A percentile compares a stretch with the other conserved stretches of the same genome.
These are phyloP conservation scores for Rynchops niger DNA, from an alignment of 2,113 vertebrate genomes.

Conservation along the genomic window DNA sequence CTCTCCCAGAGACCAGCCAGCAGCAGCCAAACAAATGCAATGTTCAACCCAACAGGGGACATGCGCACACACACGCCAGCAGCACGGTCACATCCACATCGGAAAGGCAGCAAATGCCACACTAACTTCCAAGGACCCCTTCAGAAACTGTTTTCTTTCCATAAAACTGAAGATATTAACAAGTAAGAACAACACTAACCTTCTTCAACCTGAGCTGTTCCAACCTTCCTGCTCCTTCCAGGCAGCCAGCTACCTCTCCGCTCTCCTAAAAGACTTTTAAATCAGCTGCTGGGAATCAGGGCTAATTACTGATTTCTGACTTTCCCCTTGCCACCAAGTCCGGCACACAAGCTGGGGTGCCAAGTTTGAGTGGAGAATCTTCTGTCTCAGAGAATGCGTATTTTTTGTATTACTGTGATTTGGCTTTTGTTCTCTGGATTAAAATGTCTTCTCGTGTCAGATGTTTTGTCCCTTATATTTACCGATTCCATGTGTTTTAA, in stretches of 20 bases:
- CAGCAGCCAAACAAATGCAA: background rate
- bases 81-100: rapidly evolving
- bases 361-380: background rate
- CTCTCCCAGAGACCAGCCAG: background rate
- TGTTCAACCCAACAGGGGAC: rapidly evolving
- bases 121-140: rapidly evolving
- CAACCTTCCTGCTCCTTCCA: background rate
- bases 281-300: background rate
- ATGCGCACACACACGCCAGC: rapidly evolving
- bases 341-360: background rate
- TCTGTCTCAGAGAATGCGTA: background rate
- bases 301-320: background rate
- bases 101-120: rapidly evolving
- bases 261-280: background rate
- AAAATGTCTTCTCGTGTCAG: background rate
- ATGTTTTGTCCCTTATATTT: background rate
- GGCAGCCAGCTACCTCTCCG: rapidly evolving
- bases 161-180: rapidly evolving
- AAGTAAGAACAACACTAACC: rapidly evolving
- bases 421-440: background rate
- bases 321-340: background rate
- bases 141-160: rapidly evolving
- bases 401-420: background rate
- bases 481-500: background rate
- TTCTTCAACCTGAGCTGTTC: rapidly evolving